Evolutionary conservation across 2,888 invertebrate genomes (phyloP), one percentile per base, ranked within the genome.

Genomic region (Eristalis intricaria): DNA sequence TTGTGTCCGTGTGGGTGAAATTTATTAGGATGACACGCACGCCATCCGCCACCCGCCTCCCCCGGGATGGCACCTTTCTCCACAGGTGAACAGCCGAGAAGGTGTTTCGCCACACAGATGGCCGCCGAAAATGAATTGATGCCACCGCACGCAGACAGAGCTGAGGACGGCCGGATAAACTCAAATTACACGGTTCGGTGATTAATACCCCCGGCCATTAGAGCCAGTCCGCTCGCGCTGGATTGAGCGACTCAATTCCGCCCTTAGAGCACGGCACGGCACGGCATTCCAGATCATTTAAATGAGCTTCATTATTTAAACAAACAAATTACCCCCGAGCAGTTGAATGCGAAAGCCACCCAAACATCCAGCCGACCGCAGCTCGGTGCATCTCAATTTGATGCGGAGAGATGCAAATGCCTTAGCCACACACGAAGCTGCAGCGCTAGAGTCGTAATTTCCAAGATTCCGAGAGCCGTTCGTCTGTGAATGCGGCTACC

Each of bases 341-440:
- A 32, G 15, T 66, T 76, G 11, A 19, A 60, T 50, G 50, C 63
- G 70, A 82, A 58, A 74, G 70, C 43, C 56, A 32, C 76, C 35
- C 64, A 75, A 70, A 56, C 60, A 5, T 11, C 38, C 38, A 13
- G 38, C 3, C 38, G 13, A 38, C 38, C 38, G 38, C 38, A 38
- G 70, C 82, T 58, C 23, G 73, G 68, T 74, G 78, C 60, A 83
- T 86, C 83, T 86, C 74, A 83, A 86, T 86, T 78, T 74, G 74
- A 78, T 86, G 82, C 77, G 70, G 7, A 19, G 23, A 74, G 82
- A 83, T 86, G 78, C 83, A 86, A 86, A 86, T 86, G 78, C 69
- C 73, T 83, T 75, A 86, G 83, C 86, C 86, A 86, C 86, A 86
- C 86, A 86, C 86, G 86, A 78, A 74, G 86, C 65, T 78, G 60